These are phyloP conservation scores for Gallinago jamesoni DNA, from an alignment of 2,113 vertebrate genomes.

Conservation along the genomic window DNA sequence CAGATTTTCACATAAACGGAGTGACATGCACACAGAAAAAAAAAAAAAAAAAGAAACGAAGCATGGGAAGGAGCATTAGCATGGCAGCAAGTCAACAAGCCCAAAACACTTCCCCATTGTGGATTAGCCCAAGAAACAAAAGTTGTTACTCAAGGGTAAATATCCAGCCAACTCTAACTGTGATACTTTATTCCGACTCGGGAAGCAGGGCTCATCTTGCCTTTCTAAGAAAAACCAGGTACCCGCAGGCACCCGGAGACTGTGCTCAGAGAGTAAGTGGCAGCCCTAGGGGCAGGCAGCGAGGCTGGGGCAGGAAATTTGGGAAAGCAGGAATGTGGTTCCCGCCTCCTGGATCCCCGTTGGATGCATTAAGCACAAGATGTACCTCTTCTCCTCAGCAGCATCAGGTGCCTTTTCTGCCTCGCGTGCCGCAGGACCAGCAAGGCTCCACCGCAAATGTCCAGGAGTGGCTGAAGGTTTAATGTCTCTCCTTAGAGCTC, in stretches of 20 bases:
- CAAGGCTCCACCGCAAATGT: neutral
- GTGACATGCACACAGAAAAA: neutral
- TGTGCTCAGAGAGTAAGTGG: neutral
- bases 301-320: neutral
- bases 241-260: neutral
- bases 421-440: neutral
- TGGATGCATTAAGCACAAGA: neutral
- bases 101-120: neutral
- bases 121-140: neutral
- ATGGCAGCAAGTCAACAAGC: neutral
- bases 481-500: neutral
- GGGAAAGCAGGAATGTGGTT: neutral
- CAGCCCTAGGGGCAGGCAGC: neutral
- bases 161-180: neutral
- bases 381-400: neutral
- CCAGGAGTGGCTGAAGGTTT: neutral
- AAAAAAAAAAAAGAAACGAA: neutral
- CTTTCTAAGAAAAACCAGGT: neutral
- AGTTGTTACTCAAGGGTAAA: neutral
- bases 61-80: neutral
- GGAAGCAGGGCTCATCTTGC: neutral
- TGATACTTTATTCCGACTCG: neutral
- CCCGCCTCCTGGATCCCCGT: neutral
- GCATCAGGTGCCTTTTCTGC: neutral
- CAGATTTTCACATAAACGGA: neutral